Evolutionary conservation across 2,888 invertebrate genomes (phyloP).

Genomic region (Cerceris ruficornis): DNA sequence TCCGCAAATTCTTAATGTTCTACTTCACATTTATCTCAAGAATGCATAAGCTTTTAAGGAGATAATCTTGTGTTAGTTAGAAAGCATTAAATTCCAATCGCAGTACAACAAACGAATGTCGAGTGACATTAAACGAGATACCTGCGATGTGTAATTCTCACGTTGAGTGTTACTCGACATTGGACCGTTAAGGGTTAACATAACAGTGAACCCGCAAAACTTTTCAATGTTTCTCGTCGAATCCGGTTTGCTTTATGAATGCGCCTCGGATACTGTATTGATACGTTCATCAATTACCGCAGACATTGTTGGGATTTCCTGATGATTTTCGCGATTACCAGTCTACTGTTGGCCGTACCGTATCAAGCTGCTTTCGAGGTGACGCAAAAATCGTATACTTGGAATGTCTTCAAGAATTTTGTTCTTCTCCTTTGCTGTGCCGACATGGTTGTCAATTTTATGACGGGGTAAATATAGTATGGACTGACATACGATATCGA

Average conservation of each 20-base stretch:
- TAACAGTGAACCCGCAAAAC: too few relatives aligned
- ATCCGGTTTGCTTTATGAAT: background rate
- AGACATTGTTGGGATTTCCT: conserved; percentile 78
- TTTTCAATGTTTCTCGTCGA: background rate
- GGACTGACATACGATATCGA: too few relatives aligned
- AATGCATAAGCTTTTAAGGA: too few relatives aligned
- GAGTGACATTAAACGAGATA: too few relatives aligned
- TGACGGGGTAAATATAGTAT: conserved; percentile 74
- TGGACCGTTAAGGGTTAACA: too few relatives aligned
- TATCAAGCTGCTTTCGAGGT: conserved; percentile 76
- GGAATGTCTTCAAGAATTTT: conserved; percentile 71
- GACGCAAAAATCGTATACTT: conserved; percentile 37
- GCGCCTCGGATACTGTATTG: background rate
- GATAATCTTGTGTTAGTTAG: too few relatives aligned
- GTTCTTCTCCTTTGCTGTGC: conserved; percentile 70
- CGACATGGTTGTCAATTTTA: conserved; percentile 77
- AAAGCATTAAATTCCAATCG: too few relatives aligned
- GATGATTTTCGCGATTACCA: conserved; percentile 73
- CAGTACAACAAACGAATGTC: too few relatives aligned
- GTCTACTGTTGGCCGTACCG: conserved; percentile 73
- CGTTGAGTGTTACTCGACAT: too few relatives aligned
- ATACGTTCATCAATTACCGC: conserved; percentile 31
- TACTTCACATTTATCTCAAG: too few relatives aligned
- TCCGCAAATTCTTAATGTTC: too few relatives aligned
- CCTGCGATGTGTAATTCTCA: too few relatives aligned